Evolutionary conservation across 2,113 vertebrate genomes (phyloP).

Genomic region (Oreochromis spilurus): DNA sequence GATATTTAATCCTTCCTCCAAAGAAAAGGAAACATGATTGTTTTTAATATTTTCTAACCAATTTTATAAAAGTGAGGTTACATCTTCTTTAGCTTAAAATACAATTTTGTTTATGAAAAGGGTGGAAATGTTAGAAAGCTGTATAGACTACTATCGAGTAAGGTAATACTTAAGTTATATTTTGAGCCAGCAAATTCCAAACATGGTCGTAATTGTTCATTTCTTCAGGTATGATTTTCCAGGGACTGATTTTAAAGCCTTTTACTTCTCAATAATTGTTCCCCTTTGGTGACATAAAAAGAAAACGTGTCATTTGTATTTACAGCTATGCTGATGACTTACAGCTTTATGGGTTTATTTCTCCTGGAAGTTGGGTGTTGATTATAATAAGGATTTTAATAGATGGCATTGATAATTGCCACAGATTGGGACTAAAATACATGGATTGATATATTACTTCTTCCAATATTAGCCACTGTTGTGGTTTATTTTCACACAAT

Average conservation of each 20-base stretch:
- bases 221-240: not conserved
- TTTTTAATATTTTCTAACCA: not conserved
- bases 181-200: not conserved
- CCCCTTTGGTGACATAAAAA: not conserved
- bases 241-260: not conserved
- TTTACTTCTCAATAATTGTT: not conserved
- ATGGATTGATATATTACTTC: not conserved
- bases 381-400: not conserved
- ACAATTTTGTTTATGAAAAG: not conserved
- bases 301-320: no score
- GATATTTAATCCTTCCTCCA: not conserved
- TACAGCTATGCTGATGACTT: not conserved
- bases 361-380: not conserved
- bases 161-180: not conserved
- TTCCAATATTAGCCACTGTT: not conserved
- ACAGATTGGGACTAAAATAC: not conserved
- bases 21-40: not conserved
- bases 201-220: not conserved
- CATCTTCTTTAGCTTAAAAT: not conserved
- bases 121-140: not conserved
- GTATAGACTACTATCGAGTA: not conserved
- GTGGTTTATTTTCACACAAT: not conserved
- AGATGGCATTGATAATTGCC: not conserved
- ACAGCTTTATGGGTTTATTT: not conserved
- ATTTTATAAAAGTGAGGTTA: not conserved